Percentiles rank a stretch among this genome's conserved stretches.
Evolutionary conservation across 2,888 invertebrate genomes (phyloP).

Genomic region (Drosophila flavopinicola): DNA sequence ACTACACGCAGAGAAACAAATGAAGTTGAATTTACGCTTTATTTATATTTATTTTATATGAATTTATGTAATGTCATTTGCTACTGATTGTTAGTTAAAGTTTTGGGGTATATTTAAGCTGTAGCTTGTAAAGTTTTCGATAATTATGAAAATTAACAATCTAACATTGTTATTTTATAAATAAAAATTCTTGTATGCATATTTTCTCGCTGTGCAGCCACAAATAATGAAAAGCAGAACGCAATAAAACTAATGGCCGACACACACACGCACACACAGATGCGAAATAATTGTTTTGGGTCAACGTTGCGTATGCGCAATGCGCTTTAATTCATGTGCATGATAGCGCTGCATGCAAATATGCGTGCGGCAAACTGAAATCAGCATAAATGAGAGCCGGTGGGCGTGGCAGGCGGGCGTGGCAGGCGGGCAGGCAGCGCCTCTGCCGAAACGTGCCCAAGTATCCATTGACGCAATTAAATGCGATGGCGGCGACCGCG

Average conservation of each 20-base stretch:
- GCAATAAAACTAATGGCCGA: constrained; percentile 62
- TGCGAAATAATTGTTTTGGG: constrained; percentile 44
- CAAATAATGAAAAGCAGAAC: constrained; percentile 3
- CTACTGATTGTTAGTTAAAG: no score
- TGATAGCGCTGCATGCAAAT: constrained; percentile 26
- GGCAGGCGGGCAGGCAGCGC: constrained; percentile 3
- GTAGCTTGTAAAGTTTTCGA: no score
- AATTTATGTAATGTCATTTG: no score
- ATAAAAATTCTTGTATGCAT: no score
- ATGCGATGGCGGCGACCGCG: constrained; percentile 38
- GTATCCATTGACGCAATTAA: constrained; percentile 72
- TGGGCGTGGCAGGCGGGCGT: constrained; percentile 8
- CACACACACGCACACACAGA: no score
- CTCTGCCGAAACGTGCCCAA: constrained; percentile 63
- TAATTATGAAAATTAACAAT: no score
- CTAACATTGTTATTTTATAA: no score
- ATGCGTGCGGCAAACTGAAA: constrained; percentile 36
- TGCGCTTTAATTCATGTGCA: constrained; percentile 41
- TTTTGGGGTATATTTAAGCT: no score
- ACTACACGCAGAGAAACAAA: no score
- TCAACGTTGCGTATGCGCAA: constrained; percentile 68
- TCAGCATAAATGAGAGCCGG: constrained; percentile 46
- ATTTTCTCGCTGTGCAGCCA: no score
- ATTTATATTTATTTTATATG: no score
- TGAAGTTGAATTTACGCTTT: no score